Percentiles rank a stretch among this genome's conserved stretches.
Evolutionary conservation across 2,113 vertebrate genomes (phyloP).

Genomic region (Dipodomys ordii): DNA sequence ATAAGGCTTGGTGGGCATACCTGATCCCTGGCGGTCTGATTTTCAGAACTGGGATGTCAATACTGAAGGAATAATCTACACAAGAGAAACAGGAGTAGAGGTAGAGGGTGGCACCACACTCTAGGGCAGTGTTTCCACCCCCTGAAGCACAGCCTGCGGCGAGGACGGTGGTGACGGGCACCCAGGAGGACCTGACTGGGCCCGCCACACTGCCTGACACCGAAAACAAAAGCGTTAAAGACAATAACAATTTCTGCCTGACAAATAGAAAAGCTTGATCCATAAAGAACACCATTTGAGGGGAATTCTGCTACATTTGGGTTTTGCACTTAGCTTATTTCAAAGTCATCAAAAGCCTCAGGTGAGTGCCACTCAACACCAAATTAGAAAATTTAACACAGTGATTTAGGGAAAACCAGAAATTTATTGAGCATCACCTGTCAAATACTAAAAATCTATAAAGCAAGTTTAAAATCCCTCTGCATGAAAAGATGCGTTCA

Average conservation of each 20-base stretch:
- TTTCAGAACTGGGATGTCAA: constrained; percentile 85
- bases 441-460: constrained; percentile 49
- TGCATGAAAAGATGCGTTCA: constrained; percentile 69
- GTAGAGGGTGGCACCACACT: constrained; percentile 81
- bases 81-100: constrained; percentile 84
- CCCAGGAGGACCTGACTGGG: constrained; percentile 60
- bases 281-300: constrained; percentile 66
- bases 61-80: constrained; percentile 85
- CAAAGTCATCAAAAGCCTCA: constrained; percentile 64
- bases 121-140: constrained; percentile 77
- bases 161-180: constrained; percentile 62
- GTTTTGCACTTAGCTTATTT: constrained; percentile 51
- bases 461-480: constrained; percentile 44
- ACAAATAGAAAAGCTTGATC: constrained; percentile 72
- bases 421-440: constrained; percentile 56
- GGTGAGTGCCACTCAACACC: constrained; percentile 5
- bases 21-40: constrained; percentile 84
- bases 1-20: constrained; percentile 83
- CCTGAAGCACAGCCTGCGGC: constrained; percentile 66
- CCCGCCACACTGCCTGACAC: constrained; percentile 69
- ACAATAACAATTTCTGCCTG: constrained; percentile 65
- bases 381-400: constrained; percentile 56
- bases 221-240: constrained; percentile 76
- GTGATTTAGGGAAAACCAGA: constrained; percentile 59
- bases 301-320: neutral